phyloP scores from a whole-genome alignment of 64 coral and sea anemone genomes.

The Hydrozoanthus tunicans region DNA sequence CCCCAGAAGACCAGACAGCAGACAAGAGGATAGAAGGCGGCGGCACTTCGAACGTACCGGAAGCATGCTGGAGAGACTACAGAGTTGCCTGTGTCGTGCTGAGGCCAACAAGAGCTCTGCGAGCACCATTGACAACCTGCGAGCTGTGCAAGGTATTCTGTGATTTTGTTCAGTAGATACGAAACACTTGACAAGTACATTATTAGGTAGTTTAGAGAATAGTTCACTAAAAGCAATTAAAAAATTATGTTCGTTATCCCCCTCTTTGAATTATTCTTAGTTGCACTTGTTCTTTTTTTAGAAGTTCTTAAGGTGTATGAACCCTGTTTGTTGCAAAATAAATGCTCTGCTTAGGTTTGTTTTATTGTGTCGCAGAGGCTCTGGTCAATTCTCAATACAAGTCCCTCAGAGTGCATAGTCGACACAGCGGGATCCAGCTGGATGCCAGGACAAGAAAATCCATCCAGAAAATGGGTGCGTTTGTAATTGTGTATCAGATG shows the following conservation, averaged over 20 bases:
- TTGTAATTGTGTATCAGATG: background rate
- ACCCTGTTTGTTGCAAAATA: no score
- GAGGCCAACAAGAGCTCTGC: slow-evolving; percentile 42
- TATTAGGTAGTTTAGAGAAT: no score
- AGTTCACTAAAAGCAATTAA: no score
- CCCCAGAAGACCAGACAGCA: slow-evolving; percentile 28
- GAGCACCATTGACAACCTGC: slow-evolving; percentile 48
- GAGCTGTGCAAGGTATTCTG: slow-evolving; percentile 41
- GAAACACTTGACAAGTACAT: background rate
- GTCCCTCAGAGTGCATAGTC: slow-evolving; percentile 24
- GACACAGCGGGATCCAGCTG: slow-evolving; percentile 49
- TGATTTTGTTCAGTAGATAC: background rate
- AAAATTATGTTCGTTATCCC: no score
- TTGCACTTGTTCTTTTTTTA: no score
- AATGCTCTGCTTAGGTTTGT: background rate
- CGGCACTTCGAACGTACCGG: slow-evolving; percentile 49
- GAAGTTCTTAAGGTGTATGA: no score
- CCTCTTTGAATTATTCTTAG: no score
- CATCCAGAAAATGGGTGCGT: slow-evolving; percentile 33
- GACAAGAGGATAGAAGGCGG: slow-evolving; percentile 34
- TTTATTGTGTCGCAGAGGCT: slow-evolving; percentile 19
- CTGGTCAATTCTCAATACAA: slow-evolving; percentile 39
- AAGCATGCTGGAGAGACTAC: slow-evolving; percentile 46
- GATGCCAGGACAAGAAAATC: slow-evolving; percentile 51
- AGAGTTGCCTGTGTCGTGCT: slow-evolving; percentile 48